These are phyloP conservation scores for Xylota sylvarum DNA, from an alignment of 2,888 invertebrate species.

Conservation along the genomic window DNA sequence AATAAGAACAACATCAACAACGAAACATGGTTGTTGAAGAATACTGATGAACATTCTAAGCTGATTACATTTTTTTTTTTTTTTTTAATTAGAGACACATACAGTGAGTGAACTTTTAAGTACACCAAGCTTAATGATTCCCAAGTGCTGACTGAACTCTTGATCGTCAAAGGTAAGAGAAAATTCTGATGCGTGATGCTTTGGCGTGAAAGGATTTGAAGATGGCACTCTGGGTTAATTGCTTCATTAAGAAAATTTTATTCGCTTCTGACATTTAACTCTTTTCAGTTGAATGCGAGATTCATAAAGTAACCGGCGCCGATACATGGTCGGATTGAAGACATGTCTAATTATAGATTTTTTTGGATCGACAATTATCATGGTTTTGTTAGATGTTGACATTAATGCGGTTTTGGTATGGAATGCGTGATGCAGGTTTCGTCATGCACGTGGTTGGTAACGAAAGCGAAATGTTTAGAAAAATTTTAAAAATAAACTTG, in stretches of 20 bases:
- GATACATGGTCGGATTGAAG: background rate
- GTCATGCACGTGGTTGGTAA: background rate
- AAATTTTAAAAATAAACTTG: too few relatives aligned
- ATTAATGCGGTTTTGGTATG: background rate
- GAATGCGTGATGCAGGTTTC: background rate
- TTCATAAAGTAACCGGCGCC: background rate
- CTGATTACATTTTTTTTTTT: constrained; percentile 26
- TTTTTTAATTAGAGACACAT: background rate
- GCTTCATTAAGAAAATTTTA: constrained; percentile 3
- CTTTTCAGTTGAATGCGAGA: background rate
- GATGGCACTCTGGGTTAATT: background rate
- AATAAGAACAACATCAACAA: constrained; percentile 7
- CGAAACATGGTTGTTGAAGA: constrained; percentile 5
- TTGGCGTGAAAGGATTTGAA: background rate
- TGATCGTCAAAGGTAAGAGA: background rate
- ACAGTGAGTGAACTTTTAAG: constrained; percentile 35
- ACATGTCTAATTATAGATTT: background rate
- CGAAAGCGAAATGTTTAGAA: too few relatives aligned
- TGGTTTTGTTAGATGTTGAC: background rate
- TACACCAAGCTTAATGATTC: constrained; percentile 14
- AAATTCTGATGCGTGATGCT: background rate
- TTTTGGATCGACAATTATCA: background rate
- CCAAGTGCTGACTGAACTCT: background rate
- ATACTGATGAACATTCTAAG: constrained; percentile 4
- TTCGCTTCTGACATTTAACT: background rate